These are phyloP conservation scores for Monochamus saltuarius DNA, from an alignment of 1,140 invertebrate genomes.

Conservation along the genomic window DNA sequence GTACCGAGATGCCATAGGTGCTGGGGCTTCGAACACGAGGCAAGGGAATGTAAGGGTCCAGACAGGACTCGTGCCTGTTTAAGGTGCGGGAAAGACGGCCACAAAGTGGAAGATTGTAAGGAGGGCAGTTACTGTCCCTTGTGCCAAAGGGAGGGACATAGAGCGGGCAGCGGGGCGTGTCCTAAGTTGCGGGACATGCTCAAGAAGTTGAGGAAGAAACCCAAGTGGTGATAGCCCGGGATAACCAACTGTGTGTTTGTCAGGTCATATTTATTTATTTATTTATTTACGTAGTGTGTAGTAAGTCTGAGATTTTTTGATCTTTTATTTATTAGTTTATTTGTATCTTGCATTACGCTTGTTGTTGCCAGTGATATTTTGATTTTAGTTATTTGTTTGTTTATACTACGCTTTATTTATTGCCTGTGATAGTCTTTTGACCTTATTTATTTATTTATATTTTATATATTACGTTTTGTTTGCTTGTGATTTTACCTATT, in stretches of 20 bases:
- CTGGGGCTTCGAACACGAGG: constrained; percentile 1
- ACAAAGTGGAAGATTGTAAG: constrained; percentile 4
- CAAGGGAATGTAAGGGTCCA: neutral
- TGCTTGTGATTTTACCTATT: no score
- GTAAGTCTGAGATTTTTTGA: neutral
- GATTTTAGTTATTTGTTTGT: no score
- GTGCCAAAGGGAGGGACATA: constrained; percentile 5
- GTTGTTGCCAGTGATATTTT: no score
- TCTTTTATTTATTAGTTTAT: no score
- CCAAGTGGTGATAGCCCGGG: no score
- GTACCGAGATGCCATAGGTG: constrained; percentile 10
- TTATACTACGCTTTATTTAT: no score
- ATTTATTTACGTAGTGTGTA: no score
- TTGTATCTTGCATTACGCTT: no score
- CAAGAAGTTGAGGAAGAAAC: neutral
- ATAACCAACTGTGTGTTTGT: neutral
- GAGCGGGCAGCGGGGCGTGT: neutral
- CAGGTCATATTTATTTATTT: no score
- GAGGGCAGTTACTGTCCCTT: neutral
- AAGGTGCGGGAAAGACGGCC: constrained; percentile 10
- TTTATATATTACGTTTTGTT: no score
- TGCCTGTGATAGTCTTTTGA: no score
- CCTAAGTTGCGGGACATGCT: neutral
- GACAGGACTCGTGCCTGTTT: neutral
- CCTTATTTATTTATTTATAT: no score